These are phyloP conservation scores for Polydrusus pterygomalis DNA, from an alignment of 2,888 invertebrate genomes.

Conservation along the genomic window DNA sequence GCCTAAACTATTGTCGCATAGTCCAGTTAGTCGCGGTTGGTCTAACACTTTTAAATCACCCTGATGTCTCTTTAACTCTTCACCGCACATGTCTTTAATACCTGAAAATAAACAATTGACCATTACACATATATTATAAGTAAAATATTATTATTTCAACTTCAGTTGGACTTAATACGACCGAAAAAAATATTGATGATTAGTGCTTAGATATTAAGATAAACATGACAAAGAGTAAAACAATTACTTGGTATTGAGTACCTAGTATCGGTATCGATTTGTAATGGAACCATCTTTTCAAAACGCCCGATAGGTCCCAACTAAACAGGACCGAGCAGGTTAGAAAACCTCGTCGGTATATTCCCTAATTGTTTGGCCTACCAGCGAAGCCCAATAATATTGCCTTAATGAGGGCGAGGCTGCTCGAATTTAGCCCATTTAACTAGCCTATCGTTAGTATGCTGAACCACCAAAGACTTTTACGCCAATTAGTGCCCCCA, in stretches of 20 bases:
- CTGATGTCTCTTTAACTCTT: slow-evolving; percentile 81
- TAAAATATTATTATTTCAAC: background rate
- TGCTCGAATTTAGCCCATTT: slow-evolving; percentile 72
- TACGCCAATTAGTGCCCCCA: slow-evolving; percentile 70
- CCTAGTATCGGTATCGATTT: background rate
- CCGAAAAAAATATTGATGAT: background rate
- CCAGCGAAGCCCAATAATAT: slow-evolving; percentile 70
- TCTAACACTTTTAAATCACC: slow-evolving; percentile 70
- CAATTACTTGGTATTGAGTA: slow-evolving; percentile 15
- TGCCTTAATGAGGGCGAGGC: slow-evolving; percentile 73
- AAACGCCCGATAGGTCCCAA: slow-evolving; percentile 41
- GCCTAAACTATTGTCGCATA: slow-evolving; percentile 66
- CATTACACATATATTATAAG: background rate
- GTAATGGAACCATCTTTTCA: slow-evolving; percentile 37
- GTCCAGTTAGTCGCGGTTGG: slow-evolving; percentile 69
- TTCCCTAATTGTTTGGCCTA: slow-evolving; percentile 72
- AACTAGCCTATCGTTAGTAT: slow-evolving; percentile 72
- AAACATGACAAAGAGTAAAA: background rate
- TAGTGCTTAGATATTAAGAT: background rate
- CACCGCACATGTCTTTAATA: slow-evolving; percentile 83
- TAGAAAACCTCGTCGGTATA: slow-evolving; percentile 58
- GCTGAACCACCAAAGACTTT: slow-evolving; percentile 72
- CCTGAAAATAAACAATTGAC: slow-evolving; percentile 72
- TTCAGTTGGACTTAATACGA: too few species aligned
- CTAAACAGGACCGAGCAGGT: slow-evolving; percentile 49